Base-by-base conservation (phyloP, 92 coral and sea anemone genomes). In the Porites evermanni region DNA sequence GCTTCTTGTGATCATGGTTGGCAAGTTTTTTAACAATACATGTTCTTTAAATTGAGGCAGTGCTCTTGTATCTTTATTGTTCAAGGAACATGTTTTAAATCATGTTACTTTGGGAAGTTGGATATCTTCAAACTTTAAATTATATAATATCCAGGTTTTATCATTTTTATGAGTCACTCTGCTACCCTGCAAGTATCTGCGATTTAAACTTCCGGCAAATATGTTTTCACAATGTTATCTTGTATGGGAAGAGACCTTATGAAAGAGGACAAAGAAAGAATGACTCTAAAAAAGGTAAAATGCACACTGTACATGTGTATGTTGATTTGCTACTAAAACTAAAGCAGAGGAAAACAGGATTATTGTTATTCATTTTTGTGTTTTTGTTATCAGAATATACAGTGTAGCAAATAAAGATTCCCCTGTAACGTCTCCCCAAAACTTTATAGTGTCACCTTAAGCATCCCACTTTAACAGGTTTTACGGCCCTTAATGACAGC, bases 221-320 rank as follows among this genome's bases (percentile, higher is more conserved):
- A 83, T 83, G 87, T 75, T 50, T 10, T 74, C 53, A 51, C 74
- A 64, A 73, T 83, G 87, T 74, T 73, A 72, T 83, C 87, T 64
- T 74, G 79, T 74, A 61, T 83, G 87, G 87, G 87, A 83, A 83
- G 87, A 8, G 72, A 74, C 17, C 65, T 63, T 73, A 29, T 8
- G 63, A 83, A 11, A 61, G 80, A 51, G n/a, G 87, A 83, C 16
- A 61, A 60, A 52, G 80, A 83, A 24, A 64, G 19, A 74, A 83
- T 56, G 72, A 26, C 73, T 64, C 20, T 83, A 13, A 73, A 4
- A 83, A 83, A 83, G 87, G 87, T 83, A 83, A 44, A 66, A 54
- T 54, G 60, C 14, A 32, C 29, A 51, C 21, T 68, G 54, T 14
- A 24, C 23, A 38, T 38, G 47, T 65, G 13, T 77, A 5, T 6